Percentiles rank a stretch among this genome's conserved stretches.
These are phyloP conservation scores for Phalacrocorax aristotelis DNA, from an alignment of 2,113 vertebrate genomes.

Conservation along the genomic window DNA sequence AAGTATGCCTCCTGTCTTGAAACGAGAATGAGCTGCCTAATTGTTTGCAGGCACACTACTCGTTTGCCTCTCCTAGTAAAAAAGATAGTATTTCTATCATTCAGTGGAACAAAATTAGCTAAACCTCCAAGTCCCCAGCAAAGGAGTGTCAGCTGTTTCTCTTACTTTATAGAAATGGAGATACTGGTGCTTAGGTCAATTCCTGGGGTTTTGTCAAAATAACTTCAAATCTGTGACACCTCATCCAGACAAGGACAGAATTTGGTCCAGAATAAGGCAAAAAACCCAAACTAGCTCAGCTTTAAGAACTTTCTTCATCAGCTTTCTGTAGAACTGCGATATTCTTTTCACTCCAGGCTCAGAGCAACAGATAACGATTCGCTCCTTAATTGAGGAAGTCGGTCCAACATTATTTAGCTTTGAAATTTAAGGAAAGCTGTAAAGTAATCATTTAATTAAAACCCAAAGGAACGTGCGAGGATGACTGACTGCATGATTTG, in stretches of 20 bases:
- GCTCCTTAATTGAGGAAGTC: background rate
- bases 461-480: background rate
- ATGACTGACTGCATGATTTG: background rate
- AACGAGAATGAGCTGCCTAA: background rate
- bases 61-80: background rate
- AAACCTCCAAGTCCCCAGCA: background rate
- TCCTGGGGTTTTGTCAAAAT: background rate
- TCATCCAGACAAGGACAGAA: background rate
- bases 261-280: background rate
- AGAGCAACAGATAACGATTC: background rate
- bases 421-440: constrained; percentile 14
- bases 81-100: background rate
- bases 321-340: background rate
- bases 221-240: background rate
- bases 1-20: background rate
- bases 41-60: background rate
- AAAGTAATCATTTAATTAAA: constrained; percentile 40
- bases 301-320: background rate
- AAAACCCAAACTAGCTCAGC: background rate
- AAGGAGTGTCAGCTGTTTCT: background rate
- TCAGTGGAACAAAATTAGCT: background rate
- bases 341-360: background rate
- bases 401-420: background rate
- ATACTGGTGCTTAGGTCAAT: background rate
- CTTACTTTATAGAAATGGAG: background rate